Evolutionary conservation across 2,888 invertebrate species (phyloP).

Genomic region (Abrostola tripartita): DNA sequence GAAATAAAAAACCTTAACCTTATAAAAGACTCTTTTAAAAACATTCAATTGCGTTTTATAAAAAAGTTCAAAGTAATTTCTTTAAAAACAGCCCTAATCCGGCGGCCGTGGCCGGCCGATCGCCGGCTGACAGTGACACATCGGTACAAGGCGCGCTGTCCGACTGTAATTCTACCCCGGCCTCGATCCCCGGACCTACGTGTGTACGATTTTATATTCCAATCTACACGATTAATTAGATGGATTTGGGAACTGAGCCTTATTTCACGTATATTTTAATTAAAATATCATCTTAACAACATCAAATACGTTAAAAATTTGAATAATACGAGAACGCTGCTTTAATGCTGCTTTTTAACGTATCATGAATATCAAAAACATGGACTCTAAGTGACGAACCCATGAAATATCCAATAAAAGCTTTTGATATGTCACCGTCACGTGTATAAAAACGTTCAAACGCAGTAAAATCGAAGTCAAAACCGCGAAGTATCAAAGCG

Average conservation of each 20-base stretch:
- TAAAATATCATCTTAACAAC: conserved; percentile 32
- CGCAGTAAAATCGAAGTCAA: conserved; percentile 82
- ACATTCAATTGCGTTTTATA: conserved; percentile 26
- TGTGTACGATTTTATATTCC: conserved; percentile 76
- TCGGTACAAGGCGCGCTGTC: conserved; percentile 86
- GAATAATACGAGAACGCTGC: conserved; percentile 20
- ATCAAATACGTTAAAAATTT: conserved; percentile 37
- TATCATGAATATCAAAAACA: conserved; percentile 5
- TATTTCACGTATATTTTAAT: conserved; percentile 45
- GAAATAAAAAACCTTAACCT: too few species aligned
- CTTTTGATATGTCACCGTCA: conserved; percentile 56
- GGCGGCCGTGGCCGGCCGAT: conserved; percentile 72
- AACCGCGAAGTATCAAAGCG: conserved; percentile 84
- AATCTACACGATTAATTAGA: conserved; percentile 75
- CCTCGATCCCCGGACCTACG: conserved; percentile 62
- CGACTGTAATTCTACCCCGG: conserved; percentile 85
- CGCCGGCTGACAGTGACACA: conserved; percentile 87
- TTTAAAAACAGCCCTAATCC: conserved; percentile 85
- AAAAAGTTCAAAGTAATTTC: conserved; percentile 75
- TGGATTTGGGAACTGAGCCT: conserved; percentile 54
- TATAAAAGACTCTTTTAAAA: conserved; percentile 13
- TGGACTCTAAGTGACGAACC: conserved; percentile 25
- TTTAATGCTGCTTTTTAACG: not conserved
- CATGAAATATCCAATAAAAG: conserved; percentile 42
- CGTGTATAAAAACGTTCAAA: conserved; percentile 72